A percentile compares a stretch with the other conserved stretches of the same genome.
These are phyloP conservation scores for Morpho deidamia DNA, from an alignment of 2,888 invertebrate genomes.

Conservation along the genomic window DNA sequence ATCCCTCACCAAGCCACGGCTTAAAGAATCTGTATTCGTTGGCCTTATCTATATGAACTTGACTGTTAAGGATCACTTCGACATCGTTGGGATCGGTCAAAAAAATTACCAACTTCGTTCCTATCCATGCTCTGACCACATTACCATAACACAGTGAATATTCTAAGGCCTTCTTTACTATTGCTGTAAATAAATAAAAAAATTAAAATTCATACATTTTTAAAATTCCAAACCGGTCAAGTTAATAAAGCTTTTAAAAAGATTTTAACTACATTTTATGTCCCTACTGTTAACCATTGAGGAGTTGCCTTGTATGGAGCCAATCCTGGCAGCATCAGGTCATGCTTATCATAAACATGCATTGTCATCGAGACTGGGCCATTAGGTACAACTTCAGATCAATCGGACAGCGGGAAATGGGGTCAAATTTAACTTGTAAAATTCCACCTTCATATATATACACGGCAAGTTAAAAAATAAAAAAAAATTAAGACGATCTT, in stretches of 20 bases:
- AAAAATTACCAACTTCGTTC: constrained; percentile 83
- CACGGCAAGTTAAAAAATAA: not conserved
- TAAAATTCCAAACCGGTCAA: too few relatives aligned
- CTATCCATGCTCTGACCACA: constrained; percentile 82
- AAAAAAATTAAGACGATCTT: not conserved
- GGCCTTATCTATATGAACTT: constrained; percentile 86
- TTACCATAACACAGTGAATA: constrained; percentile 51
- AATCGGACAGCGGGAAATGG: too few relatives aligned
- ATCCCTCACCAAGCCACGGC: constrained; percentile 89
- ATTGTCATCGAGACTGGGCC: too few relatives aligned
- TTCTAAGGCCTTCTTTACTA: constrained; percentile 7
- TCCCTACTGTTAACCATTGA: too few relatives aligned
- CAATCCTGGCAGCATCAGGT: too few relatives aligned
- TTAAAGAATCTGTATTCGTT: constrained; percentile 86
- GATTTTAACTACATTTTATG: too few relatives aligned
- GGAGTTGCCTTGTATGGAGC: too few relatives aligned
- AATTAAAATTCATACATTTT: not conserved
- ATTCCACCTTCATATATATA: too few relatives aligned
- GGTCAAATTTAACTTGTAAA: too few relatives aligned
- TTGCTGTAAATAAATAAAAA: constrained; percentile 2
- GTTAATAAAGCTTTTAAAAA: too few relatives aligned
- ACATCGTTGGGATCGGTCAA: constrained; percentile 83
- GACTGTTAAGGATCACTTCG: constrained; percentile 85
- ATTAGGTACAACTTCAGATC: too few relatives aligned
- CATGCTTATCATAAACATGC: too few relatives aligned